Conservation (phyloP, 1,140 invertebrate species). For the Ectropis grisescens region DNA sequence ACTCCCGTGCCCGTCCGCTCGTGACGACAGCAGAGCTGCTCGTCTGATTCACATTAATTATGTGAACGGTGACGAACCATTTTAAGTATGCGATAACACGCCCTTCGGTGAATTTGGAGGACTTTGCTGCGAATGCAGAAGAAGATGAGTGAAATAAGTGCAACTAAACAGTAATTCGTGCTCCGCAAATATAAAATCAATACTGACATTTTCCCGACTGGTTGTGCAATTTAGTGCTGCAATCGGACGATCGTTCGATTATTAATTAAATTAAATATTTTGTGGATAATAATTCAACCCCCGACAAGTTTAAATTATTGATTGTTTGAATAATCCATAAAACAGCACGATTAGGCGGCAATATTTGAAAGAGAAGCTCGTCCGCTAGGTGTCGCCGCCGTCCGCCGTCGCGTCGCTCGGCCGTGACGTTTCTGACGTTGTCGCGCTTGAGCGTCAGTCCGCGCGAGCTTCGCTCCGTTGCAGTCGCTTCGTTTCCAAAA, state of each 20-base stretch:
- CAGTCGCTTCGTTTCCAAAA: conserved; percentile 46
- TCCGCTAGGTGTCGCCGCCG: conserved; percentile 27
- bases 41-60: conserved; percentile 56
- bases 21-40: conserved; percentile 31
- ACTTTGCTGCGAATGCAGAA: conserved; percentile 6
- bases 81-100: conserved; percentile 51
- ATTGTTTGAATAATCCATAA: too few relatives aligned
- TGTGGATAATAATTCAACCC: too few relatives aligned
- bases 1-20: conserved; percentile 14
- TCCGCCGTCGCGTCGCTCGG: neutral
- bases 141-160: conserved; percentile 17
- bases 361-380: too few relatives aligned
- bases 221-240: too few relatives aligned
- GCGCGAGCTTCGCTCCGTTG: conserved; percentile 45
- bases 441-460: conserved; percentile 38
- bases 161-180: conserved; percentile 4
- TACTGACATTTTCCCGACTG: too few relatives aligned
- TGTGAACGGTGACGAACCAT: conserved; percentile 54
- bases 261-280: too few relatives aligned
- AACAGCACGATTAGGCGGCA: too few relatives aligned
- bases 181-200: conserved; percentile 53
- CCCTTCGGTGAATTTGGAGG: too few relatives aligned
- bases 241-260: too few relatives aligned
- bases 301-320: too few relatives aligned
- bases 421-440: conserved; percentile 41